Conservation (phyloP, 2,888 invertebrate genomes). For the Sesia apiformis region DNA sequence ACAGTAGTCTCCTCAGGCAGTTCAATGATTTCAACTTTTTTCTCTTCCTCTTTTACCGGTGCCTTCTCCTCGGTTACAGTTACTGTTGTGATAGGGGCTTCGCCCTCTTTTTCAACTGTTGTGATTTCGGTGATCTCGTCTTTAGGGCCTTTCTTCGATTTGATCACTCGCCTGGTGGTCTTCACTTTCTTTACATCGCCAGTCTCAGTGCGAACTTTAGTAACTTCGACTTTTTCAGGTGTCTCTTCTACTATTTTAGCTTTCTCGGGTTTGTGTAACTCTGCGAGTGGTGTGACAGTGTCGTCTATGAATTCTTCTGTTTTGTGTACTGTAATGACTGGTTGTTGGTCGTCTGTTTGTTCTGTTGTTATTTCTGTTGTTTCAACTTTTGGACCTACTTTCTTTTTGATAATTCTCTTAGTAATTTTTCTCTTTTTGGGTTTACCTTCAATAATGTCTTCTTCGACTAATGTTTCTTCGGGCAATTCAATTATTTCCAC, state of each 20-base stretch:
- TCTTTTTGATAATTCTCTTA: constrained; percentile 30
- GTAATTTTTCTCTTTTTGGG: constrained; percentile 20
- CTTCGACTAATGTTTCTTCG: constrained; percentile 22
- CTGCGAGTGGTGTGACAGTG: constrained; percentile 12
- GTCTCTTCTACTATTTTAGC: constrained; percentile 23
- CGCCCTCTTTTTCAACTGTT: constrained; percentile 22
- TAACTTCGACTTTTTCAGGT: constrained; percentile 26
- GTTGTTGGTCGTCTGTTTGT: constrained; percentile 29
- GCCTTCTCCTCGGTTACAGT: constrained; percentile 2
- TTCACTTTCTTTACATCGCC: constrained; percentile 19
- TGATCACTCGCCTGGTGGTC: constrained; percentile 29
- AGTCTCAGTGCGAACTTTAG: constrained; percentile 55
- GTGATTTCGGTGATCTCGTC: constrained; percentile 48
- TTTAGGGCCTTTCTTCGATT: constrained; percentile 28
- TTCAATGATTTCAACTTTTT: constrained; percentile 20
- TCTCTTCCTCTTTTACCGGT: not conserved
- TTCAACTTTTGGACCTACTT: constrained; percentile 47
- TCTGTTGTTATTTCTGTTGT: constrained; percentile 50
- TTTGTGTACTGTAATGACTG: constrained; percentile 12
- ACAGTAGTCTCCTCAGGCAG: constrained; percentile 16
- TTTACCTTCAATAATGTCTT: constrained; percentile 23
- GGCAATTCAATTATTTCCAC: constrained; percentile 32
- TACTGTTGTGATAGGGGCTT: constrained; percentile 5
- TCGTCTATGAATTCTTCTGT: constrained; percentile 17
- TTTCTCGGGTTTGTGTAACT: constrained; percentile 20